Base-by-base conservation (phyloP, 2,888 invertebrate genomes). In the Trachelus tabidus region DNA sequence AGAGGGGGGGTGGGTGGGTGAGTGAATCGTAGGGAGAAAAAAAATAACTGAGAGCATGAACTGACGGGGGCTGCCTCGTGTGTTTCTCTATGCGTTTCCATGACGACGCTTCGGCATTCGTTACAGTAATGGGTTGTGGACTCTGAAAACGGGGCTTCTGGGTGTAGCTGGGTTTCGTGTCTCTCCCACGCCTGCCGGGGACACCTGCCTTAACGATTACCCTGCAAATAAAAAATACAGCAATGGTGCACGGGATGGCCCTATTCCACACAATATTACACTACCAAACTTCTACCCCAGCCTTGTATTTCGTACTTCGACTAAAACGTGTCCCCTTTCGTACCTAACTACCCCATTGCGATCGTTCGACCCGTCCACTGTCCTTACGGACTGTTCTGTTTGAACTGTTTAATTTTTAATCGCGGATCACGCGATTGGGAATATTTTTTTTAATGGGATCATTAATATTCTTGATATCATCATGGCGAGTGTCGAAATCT, bases 81-180 rank as follows among this genome's bases (percentile, higher is more conserved):
- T 91, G 90, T 90, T 91, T 89, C 91, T 90, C 89, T 82, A 88
- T 82, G 86, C 78, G 89, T 91, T 83, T 78, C 86, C 86, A 90
- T 90, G 88, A 80, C 84, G 81, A 91, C 89, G 81, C 81, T 83
- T 85, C 77, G 83, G 84, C 85, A 84, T 87, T 86, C 88, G 85
- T 87, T 85, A 85, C 83, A 87, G 87, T 87, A 89, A 89, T 88
- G 84, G 87, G 82, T 86, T 87, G 84, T 56, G 56, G 56, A 56
- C 71, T 71, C 71, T 4, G 71, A 83, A 84, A 84, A 86, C 84
- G 84, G 82, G 81, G 85, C 84, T 85, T 83, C 84, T 85, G 87
- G 88, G 85, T 85, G 86, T 86, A 56, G 56, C 56, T 1, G 56
- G 56, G 56, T 56, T 56, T 85, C 84, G 81, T 84, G 85, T 89